Conservation (phyloP, 2,888 invertebrate species). For the Ophion slaviceki region DNA sequence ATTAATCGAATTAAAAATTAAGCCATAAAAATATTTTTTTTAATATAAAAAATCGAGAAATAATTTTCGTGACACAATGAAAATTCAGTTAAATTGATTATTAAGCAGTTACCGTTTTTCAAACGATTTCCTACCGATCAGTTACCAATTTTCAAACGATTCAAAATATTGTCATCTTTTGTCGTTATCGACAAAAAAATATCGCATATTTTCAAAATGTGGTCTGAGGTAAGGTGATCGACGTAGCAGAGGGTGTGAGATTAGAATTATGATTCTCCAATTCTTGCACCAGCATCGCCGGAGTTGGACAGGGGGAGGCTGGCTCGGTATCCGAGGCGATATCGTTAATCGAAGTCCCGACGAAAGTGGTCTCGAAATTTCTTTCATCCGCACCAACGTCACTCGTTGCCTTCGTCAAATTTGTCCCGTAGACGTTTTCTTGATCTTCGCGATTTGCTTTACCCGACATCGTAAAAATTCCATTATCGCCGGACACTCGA, state of each 20-base stretch:
- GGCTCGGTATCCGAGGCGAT: background rate
- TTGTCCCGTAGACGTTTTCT: background rate
- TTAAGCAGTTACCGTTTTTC: background rate
- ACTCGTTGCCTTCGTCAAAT: background rate
- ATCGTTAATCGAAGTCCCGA: background rate
- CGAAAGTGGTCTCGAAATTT: background rate
- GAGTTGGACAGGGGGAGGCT: background rate
- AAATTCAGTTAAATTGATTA: background rate
- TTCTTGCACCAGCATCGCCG: background rate
- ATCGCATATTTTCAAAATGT: background rate
- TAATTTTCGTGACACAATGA: background rate
- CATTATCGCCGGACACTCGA: constrained; percentile 5
- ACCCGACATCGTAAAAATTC: constrained; percentile 17
- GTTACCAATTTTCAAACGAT: too few relatives aligned
- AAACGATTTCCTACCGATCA: too few relatives aligned
- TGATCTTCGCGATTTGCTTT: background rate
- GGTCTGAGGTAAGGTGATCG: background rate
- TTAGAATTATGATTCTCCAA: background rate
- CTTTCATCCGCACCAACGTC: background rate
- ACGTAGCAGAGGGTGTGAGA: background rate
- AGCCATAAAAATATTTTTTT: too few relatives aligned
- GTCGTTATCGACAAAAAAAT: background rate
- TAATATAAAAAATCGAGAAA: background rate
- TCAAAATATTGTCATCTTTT: too few relatives aligned
- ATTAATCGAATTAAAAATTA: too few relatives aligned